These are phyloP conservation scores for Pangasius macronema DNA, from an alignment of 2,797 vertebrate genomes.

Conservation along the genomic window DNA sequence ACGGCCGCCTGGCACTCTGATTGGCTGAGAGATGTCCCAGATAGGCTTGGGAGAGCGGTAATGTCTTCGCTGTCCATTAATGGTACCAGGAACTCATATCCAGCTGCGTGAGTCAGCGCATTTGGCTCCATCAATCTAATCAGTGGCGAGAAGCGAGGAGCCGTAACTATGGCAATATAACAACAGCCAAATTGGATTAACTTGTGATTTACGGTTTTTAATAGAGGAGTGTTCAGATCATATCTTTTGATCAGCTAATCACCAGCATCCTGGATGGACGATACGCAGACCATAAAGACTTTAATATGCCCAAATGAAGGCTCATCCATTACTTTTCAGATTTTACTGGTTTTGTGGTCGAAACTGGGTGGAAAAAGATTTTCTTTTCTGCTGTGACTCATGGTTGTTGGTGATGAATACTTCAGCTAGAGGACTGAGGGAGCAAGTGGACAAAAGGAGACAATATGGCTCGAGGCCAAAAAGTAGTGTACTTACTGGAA, in stretches of 20 bases:
- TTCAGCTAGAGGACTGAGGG: not conserved
- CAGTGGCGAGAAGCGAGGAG: conserved; percentile 25
- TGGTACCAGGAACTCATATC: conserved; percentile 57
- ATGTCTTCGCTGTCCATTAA: conserved; percentile 53
- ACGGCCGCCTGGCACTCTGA: conserved; percentile 53
- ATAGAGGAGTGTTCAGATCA: conserved; percentile 38
- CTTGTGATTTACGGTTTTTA: conserved; percentile 45
- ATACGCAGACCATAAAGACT: conserved; percentile 3
- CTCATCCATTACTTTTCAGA: not conserved
- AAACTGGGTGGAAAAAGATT: not conserved
- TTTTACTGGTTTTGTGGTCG: not conserved
- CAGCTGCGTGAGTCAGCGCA: conserved; percentile 47
- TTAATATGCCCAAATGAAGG: conserved; percentile 30
- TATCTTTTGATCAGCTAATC: conserved; percentile 50
- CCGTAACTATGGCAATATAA: conserved; percentile 34
- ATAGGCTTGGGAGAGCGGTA: conserved; percentile 43
- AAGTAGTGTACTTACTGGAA: not conserved
- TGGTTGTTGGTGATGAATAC: not conserved
- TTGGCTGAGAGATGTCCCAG: conserved; percentile 31
- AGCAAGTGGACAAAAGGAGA: not conserved
- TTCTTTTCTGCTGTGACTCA: not conserved
- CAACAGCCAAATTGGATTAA: conserved; percentile 50
- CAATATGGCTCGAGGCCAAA: not conserved
- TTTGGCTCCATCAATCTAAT: conserved; percentile 51
- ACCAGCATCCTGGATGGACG: conserved; percentile 31